Conservation (phyloP, 2,113 vertebrate genomes). For the Pygoscelis antarcticus region DNA sequence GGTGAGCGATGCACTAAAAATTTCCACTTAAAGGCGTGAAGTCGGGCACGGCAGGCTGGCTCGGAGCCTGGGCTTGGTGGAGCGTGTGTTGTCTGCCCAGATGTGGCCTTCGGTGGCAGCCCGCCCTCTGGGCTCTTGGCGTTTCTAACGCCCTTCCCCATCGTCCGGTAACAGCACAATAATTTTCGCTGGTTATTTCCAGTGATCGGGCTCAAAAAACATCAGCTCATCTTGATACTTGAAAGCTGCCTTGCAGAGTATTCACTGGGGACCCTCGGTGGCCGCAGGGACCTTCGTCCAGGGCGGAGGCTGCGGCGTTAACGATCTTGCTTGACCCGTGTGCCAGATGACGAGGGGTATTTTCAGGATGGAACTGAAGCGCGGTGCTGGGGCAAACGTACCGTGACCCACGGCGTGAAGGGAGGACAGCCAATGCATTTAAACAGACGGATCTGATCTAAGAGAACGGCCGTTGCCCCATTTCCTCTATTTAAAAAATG, state of each 20-base stretch:
- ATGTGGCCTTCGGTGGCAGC: neutral
- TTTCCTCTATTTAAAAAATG: neutral
- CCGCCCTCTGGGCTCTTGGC: neutral
- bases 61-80: neutral
- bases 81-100: neutral
- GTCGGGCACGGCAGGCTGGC: neutral
- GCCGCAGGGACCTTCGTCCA: neutral
- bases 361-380: neutral
- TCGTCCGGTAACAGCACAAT: neutral
- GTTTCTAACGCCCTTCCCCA: neutral
- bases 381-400: neutral
- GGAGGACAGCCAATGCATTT: neutral
- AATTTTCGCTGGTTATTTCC: neutral
- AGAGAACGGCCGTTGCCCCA: neutral
- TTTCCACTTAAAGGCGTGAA: neutral
- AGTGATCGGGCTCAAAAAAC: neutral
- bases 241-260: neutral
- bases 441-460: neutral
- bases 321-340: accelerated
- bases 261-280: neutral
- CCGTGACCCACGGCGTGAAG: accelerated
- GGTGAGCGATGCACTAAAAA: neutral
- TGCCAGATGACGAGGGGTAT: neutral
- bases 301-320: neutral
- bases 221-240: too few relatives aligned